Evolutionary conservation across 2,797 vertebrate species (phyloP).

Genomic region (Pelodytes ibericus): DNA sequence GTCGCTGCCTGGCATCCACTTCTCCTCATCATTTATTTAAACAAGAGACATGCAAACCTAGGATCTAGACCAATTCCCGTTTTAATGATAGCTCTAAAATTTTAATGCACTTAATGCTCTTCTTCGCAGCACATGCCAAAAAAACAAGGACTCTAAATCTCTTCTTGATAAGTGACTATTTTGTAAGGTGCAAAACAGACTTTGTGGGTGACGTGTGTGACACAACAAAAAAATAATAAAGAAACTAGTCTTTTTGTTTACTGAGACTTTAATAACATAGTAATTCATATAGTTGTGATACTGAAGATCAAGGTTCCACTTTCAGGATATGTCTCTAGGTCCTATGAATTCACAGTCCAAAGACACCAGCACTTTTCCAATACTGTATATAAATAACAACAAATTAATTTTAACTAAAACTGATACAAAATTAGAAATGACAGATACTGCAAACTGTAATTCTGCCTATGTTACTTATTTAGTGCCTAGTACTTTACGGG

Average conservation of each 20-base stretch:
- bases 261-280: too few relatives aligned
- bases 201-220: not conserved
- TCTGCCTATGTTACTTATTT: too few relatives aligned
- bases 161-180: conserved; percentile 12
- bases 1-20: conserved; percentile 46
- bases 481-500: too few relatives aligned
- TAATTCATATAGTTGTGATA: too few relatives aligned
- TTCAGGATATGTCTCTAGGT: too few relatives aligned
- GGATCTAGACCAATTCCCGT: conserved; percentile 31
- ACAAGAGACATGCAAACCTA: conserved; percentile 48
- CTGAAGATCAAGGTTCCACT: too few relatives aligned
- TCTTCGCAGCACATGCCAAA: conserved; percentile 23
- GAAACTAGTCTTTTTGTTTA: not conserved
- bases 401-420: too few relatives aligned
- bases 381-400: too few relatives aligned
- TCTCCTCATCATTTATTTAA: conserved; percentile 49
- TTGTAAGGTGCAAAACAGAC: not conserved
- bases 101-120: conserved; percentile 44
- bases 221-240: not conserved
- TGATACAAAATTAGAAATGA: too few relatives aligned
- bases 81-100: conserved; percentile 48
- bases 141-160: conserved; percentile 7
- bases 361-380: too few relatives aligned
- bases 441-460: too few relatives aligned
- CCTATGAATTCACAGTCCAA: too few relatives aligned